Evolutionary conservation across 1,140 invertebrate genomes (phyloP), one percentile per base, ranked within the genome.

Genomic region (Drosophila nigromelanica): DNA sequence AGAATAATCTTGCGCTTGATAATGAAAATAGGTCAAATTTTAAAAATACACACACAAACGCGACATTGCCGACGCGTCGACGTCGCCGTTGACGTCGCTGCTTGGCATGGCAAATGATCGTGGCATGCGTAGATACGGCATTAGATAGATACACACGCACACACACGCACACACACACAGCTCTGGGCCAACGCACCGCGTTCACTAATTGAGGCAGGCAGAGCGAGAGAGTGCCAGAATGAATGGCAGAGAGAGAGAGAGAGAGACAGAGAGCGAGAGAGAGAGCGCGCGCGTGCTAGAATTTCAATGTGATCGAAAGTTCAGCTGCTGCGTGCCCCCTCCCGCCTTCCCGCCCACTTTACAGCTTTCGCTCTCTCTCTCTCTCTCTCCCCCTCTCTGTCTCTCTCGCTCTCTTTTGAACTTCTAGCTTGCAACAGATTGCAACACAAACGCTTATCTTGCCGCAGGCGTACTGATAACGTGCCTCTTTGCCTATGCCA

Each of bases 11-110:
- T 90, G 86, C 86, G 86, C 86, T 90, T 90, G 86, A 90, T 90
- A 90, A 90, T 90, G 86, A 90, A 90, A 90, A 90, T 90, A 86
- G 86, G 86, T 90, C 86, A 90, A 90, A 90, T 90, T 90, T 90
- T 90, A 90, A 81, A 90, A 90, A 86, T 90, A 89, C 80, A 80
- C 86, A 89, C 80, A 89, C 80, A 89, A 80, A 85, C 76, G 39
- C 73, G 77, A 85, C 85, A 89, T 78, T 87, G 77, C 69, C 83
- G 82, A 62, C 59, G 82, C 24, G 35, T 6, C 56, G 30, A 50
- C 66, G 55, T 10, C 37, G 55, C 42, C 27, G 54, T 37, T 14
- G 59, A 35, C 48, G 55, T 10, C 30, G 61, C 50, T 21, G 43
- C 27, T 27, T 18, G 27, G 59, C 54, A 59, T 54, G 59, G 35